Evolutionary conservation across 2,888 invertebrate genomes (phyloP), one percentile per base, ranked within the genome.

Genomic region (Linhomoeus sp.): DNA sequence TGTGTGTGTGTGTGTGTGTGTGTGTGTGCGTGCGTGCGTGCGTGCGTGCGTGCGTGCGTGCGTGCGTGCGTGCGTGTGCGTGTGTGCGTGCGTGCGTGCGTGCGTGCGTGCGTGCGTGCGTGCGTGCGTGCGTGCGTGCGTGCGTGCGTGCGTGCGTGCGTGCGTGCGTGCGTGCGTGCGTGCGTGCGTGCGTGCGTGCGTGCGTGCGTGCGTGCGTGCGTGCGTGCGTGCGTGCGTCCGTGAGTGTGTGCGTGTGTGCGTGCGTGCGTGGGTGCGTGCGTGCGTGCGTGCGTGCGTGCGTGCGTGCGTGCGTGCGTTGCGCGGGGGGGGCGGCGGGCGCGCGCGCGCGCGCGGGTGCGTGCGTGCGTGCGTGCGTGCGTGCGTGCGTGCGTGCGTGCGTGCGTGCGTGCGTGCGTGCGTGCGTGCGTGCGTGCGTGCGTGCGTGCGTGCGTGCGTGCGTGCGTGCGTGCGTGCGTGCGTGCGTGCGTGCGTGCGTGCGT

Each of bases 351-450:
- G 39, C 15, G 39, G 7, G 39, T 39, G 39, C 22, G 39, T 39
- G 39, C 22, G 39, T 39, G 39, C 22, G 39, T 39, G 39, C 22
- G 39, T 39, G 39, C 15, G 39, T 15, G 39, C 15, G 39, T 15
- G 39, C 15, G 39, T 15, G 7, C 15, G 39, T 39, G 39, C 39
- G 39, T 39, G 39, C 39, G 39, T 39, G 39, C 39, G 39, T 39
- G 39, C 39, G 39, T 39, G 39, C 39, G 39, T 39, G 39, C 39
- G 39, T 39, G 39, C 39, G 39, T 39, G 39, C 39, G 39, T 39
- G 39, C 39, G 39, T 39, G 39, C 39, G 39, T 39, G 39, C 39
- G 39, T 39, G 39, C 39, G 39, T 39, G 39, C 39, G 39, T 39
- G 39, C 39, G 39, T 39, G 39, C 39, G 39, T 39, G 15, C 15